These are phyloP conservation scores for Hypomecis punctinalis DNA, from an alignment of 2,888 invertebrate genomes.

Conservation along the genomic window DNA sequence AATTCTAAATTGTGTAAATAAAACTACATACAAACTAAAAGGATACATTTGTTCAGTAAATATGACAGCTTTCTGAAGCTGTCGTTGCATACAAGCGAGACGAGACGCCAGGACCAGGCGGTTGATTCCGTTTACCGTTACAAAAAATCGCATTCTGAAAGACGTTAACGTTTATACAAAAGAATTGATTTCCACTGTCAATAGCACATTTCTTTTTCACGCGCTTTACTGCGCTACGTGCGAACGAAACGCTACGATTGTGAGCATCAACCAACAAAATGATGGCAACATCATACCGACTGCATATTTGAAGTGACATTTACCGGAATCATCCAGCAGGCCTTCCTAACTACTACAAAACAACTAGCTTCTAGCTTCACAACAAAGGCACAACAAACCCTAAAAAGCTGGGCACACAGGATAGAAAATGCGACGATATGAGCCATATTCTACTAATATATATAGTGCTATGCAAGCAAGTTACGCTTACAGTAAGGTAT, in stretches of 20 bases:
- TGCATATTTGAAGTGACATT: not conserved
- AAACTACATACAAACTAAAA: conserved; percentile 59
- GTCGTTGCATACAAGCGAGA: conserved; percentile 51
- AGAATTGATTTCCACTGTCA: not conserved
- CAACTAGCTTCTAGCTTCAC: conserved; percentile 46
- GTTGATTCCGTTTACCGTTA: conserved; percentile 8
- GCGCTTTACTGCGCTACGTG: not conserved
- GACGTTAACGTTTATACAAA: not conserved
- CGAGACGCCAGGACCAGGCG: conserved; percentile 47
- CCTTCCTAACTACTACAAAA: conserved; percentile 49
- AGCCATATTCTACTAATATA: not conserved
- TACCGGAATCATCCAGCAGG: conserved; percentile 38
- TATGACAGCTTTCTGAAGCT: conserved; percentile 65
- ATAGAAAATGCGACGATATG: conserved; percentile 17
- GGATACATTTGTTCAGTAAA: conserved; percentile 61
- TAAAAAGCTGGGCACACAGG: conserved; percentile 41
- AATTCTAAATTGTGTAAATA: conserved; percentile 46
- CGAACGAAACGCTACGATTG: not conserved
- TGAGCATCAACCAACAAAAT: not conserved
- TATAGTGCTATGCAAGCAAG: not conserved
- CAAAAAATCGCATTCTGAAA: not conserved
- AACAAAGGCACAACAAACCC: conserved; percentile 47
- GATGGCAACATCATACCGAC: not conserved
- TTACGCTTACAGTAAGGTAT: not conserved
- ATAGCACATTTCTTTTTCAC: not conserved